Percentiles rank a stretch among this genome's conserved stretches.
Conservation (phyloP, 2,113 vertebrate genomes). For the Arvicanthis niloticus region DNA sequence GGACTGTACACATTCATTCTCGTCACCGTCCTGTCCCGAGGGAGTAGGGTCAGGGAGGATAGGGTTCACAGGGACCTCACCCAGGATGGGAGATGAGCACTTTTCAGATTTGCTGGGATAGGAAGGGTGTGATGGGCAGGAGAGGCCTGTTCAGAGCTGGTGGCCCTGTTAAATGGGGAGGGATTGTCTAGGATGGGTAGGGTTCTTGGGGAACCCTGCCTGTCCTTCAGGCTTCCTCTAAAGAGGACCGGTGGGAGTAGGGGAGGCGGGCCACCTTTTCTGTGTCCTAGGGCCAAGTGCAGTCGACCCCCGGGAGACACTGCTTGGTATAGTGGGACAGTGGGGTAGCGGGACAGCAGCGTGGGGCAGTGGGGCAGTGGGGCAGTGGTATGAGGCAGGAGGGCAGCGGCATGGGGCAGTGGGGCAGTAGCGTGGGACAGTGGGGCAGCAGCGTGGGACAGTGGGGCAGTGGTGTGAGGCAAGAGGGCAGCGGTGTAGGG, state of each 20-base stretch:
- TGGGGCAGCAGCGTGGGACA: no score
- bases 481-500: no score
- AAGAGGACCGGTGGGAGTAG: neutral
- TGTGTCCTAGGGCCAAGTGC: neutral
- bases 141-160: neutral
- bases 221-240: neutral
- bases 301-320: no score
- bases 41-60: accelerated
- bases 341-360: accelerated
- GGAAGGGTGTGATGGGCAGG: neutral
- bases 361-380: no score
- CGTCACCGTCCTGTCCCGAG: neutral
- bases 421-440: no score
- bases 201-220: neutral
- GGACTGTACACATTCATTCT: accelerated
- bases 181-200: neutral
- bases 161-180: neutral
- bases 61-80: neutral
- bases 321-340: neutral
- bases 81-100: neutral
- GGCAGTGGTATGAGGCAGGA: no score
- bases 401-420: no score
- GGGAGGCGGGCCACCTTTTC: accelerated
- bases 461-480: no score
- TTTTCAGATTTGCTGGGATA: neutral